phyloP scores from a whole-genome alignment of 2,888 invertebrate species.

The Drosophila limbata region DNA sequence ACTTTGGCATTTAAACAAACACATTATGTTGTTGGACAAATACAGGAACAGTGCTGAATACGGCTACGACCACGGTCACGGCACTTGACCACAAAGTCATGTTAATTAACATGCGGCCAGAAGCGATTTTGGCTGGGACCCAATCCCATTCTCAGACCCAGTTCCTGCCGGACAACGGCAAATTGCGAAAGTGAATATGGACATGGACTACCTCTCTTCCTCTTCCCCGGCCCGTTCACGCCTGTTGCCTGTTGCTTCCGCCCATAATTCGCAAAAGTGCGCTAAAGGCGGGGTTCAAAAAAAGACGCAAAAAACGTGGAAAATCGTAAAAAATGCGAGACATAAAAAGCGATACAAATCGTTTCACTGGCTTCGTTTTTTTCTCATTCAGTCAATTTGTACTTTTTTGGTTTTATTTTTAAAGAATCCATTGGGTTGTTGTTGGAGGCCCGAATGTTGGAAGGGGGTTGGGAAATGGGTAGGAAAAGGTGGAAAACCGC shows the following conservation, averaged over 20 bases:
- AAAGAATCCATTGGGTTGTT: background rate
- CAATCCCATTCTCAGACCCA: background rate
- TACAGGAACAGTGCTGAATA: constrained; percentile 36
- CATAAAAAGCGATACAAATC: constrained; percentile 20
- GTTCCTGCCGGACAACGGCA: constrained; percentile 16
- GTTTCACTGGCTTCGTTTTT: constrained; percentile 33
- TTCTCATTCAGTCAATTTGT: constrained; percentile 16
- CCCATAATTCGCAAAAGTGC: constrained; percentile 41
- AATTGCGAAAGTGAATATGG: constrained; percentile 33
- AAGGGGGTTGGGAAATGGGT: background rate
- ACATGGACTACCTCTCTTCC: constrained; percentile 7
- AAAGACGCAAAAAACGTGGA: constrained; percentile 11
- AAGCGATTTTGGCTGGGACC: constrained; percentile 38
- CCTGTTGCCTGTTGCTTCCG: constrained; percentile 70
- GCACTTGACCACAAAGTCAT: constrained; percentile 77
- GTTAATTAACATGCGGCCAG: constrained; percentile 79
- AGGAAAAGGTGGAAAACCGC: constrained; percentile 1
- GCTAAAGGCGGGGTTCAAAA: constrained; percentile 26
- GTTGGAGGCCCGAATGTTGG: background rate
- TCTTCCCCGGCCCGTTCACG: constrained; percentile 11
- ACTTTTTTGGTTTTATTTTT: constrained; percentile 13
- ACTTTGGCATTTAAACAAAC: constrained; percentile 71
- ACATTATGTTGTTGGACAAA: constrained; percentile 75
- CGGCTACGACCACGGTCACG: constrained; percentile 32
- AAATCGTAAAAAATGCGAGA: constrained; percentile 7